These are phyloP conservation scores for Coronaproctus castanopsis DNA, from an alignment of 2,888 invertebrate species.

Conservation along the genomic window DNA sequence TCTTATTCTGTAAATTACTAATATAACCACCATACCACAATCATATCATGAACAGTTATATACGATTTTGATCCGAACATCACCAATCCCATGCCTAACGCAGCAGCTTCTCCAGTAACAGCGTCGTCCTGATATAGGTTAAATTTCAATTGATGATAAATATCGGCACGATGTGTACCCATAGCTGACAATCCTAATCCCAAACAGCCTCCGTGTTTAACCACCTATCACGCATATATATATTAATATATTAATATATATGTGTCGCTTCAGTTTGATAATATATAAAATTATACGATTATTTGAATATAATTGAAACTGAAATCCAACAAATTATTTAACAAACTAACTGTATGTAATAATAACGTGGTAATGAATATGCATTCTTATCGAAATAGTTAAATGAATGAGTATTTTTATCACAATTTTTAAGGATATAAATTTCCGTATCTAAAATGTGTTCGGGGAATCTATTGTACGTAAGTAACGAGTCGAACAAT, in stretches of 20 bases:
- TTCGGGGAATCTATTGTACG: not conserved
- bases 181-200: conserved; percentile 94
- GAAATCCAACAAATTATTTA: conserved; percentile 4
- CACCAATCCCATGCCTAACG: conserved; percentile 97
- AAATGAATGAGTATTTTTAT: too few species aligned
- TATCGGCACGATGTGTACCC: conserved; percentile 88
- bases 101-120: conserved; percentile 95
- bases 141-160: conserved; percentile 90
- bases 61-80: conserved; percentile 91
- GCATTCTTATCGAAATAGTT: too few species aligned
- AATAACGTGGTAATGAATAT: too few species aligned
- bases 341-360: too few species aligned
- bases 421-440: too few species aligned
- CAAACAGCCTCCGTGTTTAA: conserved; percentile 91
- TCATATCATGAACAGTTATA: conserved; percentile 82
- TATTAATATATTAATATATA: not conserved
- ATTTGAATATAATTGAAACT: not conserved
- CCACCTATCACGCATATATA: conserved; percentile 38
- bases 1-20: too few species aligned
- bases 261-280: too few species aligned
- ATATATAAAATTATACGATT: too few species aligned
- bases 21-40: too few species aligned
- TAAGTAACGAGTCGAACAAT: too few species aligned
- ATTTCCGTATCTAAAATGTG: not conserved
- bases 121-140: conserved; percentile 97